These are phyloP conservation scores for Ruditapes philippinarum DNA, from an alignment of 1,140 invertebrate species.

Conservation along the genomic window DNA sequence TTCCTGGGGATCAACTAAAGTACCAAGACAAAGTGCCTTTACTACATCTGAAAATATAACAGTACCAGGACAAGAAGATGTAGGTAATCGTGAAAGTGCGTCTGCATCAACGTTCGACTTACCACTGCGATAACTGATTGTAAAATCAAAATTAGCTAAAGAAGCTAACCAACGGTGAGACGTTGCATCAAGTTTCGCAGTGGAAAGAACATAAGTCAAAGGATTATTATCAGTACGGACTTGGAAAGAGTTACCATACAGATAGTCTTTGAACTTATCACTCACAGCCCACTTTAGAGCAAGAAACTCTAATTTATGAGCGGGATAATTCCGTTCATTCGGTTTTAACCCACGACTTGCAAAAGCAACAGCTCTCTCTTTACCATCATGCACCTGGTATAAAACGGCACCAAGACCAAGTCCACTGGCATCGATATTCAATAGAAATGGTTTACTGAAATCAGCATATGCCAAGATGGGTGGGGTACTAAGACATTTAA, in stretches of 20 bases:
- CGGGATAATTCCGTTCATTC: not conserved
- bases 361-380: not conserved
- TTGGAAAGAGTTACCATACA: not conserved
- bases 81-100: not conserved
- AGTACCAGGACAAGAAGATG: not conserved
- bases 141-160: not conserved
- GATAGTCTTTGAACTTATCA: constrained; percentile 60
- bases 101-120: constrained; percentile 15
- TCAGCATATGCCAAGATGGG: constrained; percentile 15
- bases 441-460: not conserved
- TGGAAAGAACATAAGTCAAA: no score
- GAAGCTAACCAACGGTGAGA: constrained; percentile 39
- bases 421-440: constrained; percentile 12
- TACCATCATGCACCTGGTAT: not conserved
- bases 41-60: not conserved
- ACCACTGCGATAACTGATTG: not conserved
- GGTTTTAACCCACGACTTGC: not conserved
- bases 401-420: not conserved
- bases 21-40: not conserved
- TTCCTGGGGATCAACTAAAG: not conserved
- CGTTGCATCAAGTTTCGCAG: no score
- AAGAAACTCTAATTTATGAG: constrained; percentile 56
- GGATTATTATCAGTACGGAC: constrained; percentile 3
- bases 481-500: not conserved
- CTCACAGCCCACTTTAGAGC: constrained; percentile 54